These are phyloP conservation scores for Trissolcus basalis DNA, from an alignment of 1,140 invertebrate species.

Conservation along the genomic window DNA sequence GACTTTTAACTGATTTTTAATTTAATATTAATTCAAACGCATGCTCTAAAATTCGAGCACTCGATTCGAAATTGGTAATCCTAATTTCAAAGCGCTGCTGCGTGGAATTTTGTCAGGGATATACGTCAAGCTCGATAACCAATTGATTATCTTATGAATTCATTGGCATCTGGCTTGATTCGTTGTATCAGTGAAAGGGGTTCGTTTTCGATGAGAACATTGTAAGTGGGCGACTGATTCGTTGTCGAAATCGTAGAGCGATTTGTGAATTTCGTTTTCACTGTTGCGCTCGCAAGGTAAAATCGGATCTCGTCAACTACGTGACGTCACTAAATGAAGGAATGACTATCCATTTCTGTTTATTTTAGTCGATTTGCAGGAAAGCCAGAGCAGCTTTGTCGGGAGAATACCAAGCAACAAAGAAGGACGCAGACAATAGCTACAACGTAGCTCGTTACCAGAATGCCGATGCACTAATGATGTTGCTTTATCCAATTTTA, in stretches of 20 bases:
- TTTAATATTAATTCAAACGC: too few relatives aligned
- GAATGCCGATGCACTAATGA: constrained; percentile 57
- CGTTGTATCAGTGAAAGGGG: too few relatives aligned
- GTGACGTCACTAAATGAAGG: constrained; percentile 58
- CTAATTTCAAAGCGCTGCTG: too few relatives aligned
- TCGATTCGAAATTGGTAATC: too few relatives aligned
- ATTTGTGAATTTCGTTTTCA: constrained; percentile 47
- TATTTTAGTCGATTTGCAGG: constrained; percentile 52
- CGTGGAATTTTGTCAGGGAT: too few relatives aligned
- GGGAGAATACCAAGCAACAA: constrained; percentile 55
- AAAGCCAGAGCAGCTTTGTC: constrained; percentile 47
- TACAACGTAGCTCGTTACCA: constrained; percentile 44
- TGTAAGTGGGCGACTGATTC: background rate
- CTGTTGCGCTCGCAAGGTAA: background rate
- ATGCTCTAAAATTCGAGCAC: too few relatives aligned
- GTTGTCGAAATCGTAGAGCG: constrained; percentile 13
- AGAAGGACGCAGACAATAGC: constrained; percentile 53
- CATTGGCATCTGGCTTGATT: too few relatives aligned
- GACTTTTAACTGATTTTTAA: too few relatives aligned
- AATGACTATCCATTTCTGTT: constrained; percentile 58
- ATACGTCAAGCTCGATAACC: too few relatives aligned
- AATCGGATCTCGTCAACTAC: constrained; percentile 52
- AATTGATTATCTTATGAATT: too few relatives aligned
- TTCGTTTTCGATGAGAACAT: background rate
- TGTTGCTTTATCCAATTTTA: constrained; percentile 58